Evolutionary conservation across 2,113 vertebrate genomes (phyloP), one percentile per base, ranked within the genome.

Genomic region (Scophthalmus maximus): DNA sequence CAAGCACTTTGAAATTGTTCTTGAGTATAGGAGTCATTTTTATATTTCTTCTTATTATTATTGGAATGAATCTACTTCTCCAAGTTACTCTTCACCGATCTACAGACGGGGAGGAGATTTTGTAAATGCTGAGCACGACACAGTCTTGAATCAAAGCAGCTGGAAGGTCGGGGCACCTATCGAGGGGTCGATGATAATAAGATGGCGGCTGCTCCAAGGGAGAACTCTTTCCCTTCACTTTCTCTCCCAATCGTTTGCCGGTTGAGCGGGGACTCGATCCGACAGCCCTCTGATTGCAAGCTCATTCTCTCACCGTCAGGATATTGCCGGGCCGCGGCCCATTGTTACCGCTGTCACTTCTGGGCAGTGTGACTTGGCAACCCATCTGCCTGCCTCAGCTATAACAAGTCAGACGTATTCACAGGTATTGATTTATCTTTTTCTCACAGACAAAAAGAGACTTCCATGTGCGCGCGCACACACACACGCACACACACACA

Each of bases 191-290:
- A 85, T 86, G 68, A 61, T 79, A 87, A 85, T 89, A 67, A 76
- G 79, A 86, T 84, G 74, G 64, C 67, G 72, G 70, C 81, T 60
- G n/a, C n/a, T 79, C 67, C 74, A 82, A 82, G 50, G 34, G 47
- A 87, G 72, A 82, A 82, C 68, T 77, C 68, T 79, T 83, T 68
- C 27, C 82, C 68, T 83, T 29, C 83, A 80, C 82, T 77, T 84
- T 86, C 49, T 22, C 47, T 47, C 66, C 63, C 78, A 71, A 78
- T 87, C 79, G 76, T 73, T 79, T 9, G 5, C 23, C 32, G 38
- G 51, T 36, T 6, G 25, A 74, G 67, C 26, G 27, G 80, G 76
- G 84, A 90, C 86, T 83, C 60, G 61, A 91, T 83, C 81, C 26
- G 82, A 88, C 69, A 78, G 72, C 69, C 81, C 26, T 69, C 59